phyloP scores from a whole-genome alignment of 2,888 invertebrate species.

The Acanthosepion esculentum region DNA sequence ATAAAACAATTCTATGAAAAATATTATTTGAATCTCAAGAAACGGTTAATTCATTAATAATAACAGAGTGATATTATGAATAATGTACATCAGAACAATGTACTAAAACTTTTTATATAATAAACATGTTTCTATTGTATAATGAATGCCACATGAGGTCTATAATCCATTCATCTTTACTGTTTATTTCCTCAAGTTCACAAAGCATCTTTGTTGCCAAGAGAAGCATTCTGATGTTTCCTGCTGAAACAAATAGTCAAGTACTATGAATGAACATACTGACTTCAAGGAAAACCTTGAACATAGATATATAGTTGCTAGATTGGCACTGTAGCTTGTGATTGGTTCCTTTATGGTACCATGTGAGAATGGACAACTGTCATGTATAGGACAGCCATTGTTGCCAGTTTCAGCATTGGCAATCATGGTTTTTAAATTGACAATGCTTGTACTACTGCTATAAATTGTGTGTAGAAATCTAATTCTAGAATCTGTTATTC shows the following conservation, averaged over 20 bases:
- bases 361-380: slow-evolving; percentile 33
- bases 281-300: not conserved
- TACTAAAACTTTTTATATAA: too few species aligned
- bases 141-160: too few species aligned
- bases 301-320: not conserved
- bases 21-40: too few species aligned
- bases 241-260: not conserved
- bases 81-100: too few species aligned
- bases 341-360: not conserved
- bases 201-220: not conserved
- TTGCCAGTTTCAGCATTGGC: slow-evolving; percentile 11
- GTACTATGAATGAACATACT: not conserved
- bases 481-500: not conserved
- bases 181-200: not conserved
- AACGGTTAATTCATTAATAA: too few species aligned
- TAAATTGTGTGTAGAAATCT: not conserved
- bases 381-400: slow-evolving; percentile 8
- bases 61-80: too few species aligned
- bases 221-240: not conserved
- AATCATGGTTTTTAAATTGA: slow-evolving; percentile 33
- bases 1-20: too few species aligned
- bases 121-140: too few species aligned
- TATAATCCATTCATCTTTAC: not conserved
- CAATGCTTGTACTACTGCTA: not conserved
- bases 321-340: not conserved